phyloP scores from a whole-genome alignment of 2,797 vertebrate species.

The Silurus aristotelis region DNA sequence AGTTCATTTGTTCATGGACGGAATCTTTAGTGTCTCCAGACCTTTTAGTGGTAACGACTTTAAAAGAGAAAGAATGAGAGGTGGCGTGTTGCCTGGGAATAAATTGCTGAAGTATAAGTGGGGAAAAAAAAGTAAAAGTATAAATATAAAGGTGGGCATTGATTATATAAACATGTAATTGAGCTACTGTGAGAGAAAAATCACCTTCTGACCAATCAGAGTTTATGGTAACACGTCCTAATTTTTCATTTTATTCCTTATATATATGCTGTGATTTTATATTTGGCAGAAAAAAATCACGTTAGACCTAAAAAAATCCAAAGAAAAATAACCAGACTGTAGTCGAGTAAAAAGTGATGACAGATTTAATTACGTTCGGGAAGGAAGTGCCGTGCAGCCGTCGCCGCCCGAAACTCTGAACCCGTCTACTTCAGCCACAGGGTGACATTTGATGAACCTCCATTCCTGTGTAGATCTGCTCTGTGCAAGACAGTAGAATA shows the following conservation, averaged over 20 bases:
- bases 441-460: not conserved
- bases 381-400: not conserved
- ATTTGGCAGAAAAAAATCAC: not conserved
- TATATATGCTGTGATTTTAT: too few species aligned
- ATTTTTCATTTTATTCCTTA: too few species aligned
- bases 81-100: not conserved
- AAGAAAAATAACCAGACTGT: slow-evolving; percentile 16
- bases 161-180: too few species aligned
- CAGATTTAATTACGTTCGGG: slow-evolving; percentile 14
- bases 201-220: too few species aligned
- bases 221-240: too few species aligned
- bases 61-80: not conserved
- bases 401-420: slow-evolving; percentile 3
- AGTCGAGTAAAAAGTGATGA: slow-evolving; percentile 43
- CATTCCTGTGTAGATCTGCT: not conserved
- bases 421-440: not conserved
- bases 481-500: not conserved
- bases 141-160: too few species aligned
- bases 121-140: too few species aligned
- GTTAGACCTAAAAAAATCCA: not conserved
- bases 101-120: too few species aligned
- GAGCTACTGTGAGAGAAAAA: too few species aligned
- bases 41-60: not conserved
- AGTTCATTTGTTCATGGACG: not conserved
- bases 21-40: too few species aligned